Base-by-base conservation (phyloP, 92 coral and sea anemone species). In the Porites lobata region DNA sequence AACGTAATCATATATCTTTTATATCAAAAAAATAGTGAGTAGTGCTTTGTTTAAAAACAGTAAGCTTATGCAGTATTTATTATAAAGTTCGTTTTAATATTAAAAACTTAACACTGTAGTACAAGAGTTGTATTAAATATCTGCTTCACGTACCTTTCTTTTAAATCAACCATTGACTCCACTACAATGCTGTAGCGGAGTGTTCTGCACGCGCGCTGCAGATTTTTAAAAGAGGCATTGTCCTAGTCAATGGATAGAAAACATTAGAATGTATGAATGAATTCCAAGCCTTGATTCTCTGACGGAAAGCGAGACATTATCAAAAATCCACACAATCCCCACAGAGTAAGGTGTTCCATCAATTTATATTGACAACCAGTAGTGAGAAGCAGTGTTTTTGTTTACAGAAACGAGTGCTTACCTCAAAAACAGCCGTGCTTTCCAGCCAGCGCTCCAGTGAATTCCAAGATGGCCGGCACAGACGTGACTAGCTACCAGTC, bases 71-170 rank as follows among this genome's bases (percentile, higher is more conserved):
- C 14, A 47, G 79, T 38, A 75, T 38, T 75, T 24, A 24, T 24
- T 24, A 61, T 47, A 38, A 75, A 75, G 78, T 73, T 22, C 78
- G 78, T 73, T 73, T 38, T 73, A 73, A 73, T 73, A 73, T 24
- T 24, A 24, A 24, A 73, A 73, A 73, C 78, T 75, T 61, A 75
- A 75, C 79, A 75, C 59, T 75, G 61, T 17, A 38, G 61, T 73
- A 75, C 61, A 75, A 18, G 59, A 24, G 26, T 24, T 7, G 13
- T 75, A 75, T 75, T 73, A 73, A 73, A 73, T 73, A 73, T 73
- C 19, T 73, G 78, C 78, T 73, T 73, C 19, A 73, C 78, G 78
- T 73, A 73, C 54, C 78, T 73, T 73, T 73, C 78, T 43, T 73
- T 73, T 73, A 63, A 63, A 63, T 63, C 67, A 63, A 9, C 5